Base-by-base conservation (phyloP, 2,888 invertebrate species). In the Bembecia ichneumoniformis region DNA sequence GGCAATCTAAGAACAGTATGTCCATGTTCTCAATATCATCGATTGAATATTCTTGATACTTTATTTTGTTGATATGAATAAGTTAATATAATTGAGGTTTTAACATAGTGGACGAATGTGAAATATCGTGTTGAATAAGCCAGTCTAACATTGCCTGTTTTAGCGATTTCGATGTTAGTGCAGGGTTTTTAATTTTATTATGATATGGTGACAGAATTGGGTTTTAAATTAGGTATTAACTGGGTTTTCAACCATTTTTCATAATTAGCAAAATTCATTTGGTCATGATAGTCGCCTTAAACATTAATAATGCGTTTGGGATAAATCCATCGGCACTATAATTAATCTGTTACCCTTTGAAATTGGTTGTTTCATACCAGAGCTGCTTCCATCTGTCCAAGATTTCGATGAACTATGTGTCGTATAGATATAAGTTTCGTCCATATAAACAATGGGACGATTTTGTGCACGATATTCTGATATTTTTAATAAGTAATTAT, bases 1-100 rank as follows among this genome's bases (percentile, higher is more conserved):
- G n/a, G n/a, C n/a, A n/a, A 35, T 35, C 9, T 1, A 1, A 35
- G 35, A 35, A 35, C 35, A 1, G 35, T n/a, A n/a, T n/a, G n/a
- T n/a, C n/a, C n/a, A n/a, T 35, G 35, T 35, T 35, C 35, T 35
- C 1, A 35, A 35, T 11, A 35, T 35, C n/a, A n/a, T n/a, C n/a
- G n/a, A 52, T 47, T 17, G 52, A 47, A 15, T 52, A 51, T 47
- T 52, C 52, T 10, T 20, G 48, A 28, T 14, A 44, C 34, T 10
- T 47, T 14, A 40, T 40, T 13, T 49, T 52, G 44, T 52, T 43
- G 34, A 44, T 34, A 16, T 47, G 47, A 34, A 52, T 52, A n/a
- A 52, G 47, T 35, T 52, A 47, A 52, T 52, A 52, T 47, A 52
- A 52, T 46, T 52, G 52, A 35, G 52, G 52, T 7, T 52, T 52